phyloP scores from a whole-genome alignment of 2,797 vertebrate species.

The Lutjanus argentimaculatus region DNA sequence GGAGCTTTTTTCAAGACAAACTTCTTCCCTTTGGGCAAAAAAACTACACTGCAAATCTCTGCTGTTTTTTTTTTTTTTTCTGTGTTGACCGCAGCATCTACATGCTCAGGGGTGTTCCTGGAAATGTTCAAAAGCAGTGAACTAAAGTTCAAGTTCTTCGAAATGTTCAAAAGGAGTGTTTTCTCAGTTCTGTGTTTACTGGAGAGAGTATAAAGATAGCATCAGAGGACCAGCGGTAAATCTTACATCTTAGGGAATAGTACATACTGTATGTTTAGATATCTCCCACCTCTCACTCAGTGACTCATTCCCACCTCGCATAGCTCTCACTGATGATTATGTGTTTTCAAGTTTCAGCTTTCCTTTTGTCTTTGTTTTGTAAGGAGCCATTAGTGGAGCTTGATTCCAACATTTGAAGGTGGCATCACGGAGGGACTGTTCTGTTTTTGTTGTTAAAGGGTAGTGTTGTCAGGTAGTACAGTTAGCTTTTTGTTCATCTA shows the following conservation, averaged over 20 bases:
- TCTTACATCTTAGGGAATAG: conserved; percentile 44
- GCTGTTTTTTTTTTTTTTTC: conserved; percentile 8
- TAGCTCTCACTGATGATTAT: conserved; percentile 20
- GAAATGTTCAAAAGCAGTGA: conserved; percentile 43
- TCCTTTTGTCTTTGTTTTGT: conserved; percentile 37
- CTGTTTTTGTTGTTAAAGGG: conserved; percentile 19
- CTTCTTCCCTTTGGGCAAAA: conserved; percentile 29
- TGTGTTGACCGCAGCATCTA: conserved; percentile 27
- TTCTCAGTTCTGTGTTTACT: conserved; percentile 36
- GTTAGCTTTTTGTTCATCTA: conserved; percentile 7
- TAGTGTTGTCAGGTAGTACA: conserved; percentile 3
- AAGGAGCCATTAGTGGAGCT: conserved; percentile 23
- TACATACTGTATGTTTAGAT: conserved; percentile 43
- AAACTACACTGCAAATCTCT: conserved; percentile 28
- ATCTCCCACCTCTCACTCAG: conserved; percentile 50
- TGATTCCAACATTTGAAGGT: conserved; percentile 59
- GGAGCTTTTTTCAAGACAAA: conserved; percentile 46
- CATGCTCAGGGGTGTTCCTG: conserved; percentile 52
- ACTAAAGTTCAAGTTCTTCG: conserved; percentile 33
- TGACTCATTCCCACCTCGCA: conserved; percentile 40
- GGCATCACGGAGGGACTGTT: conserved; percentile 26
- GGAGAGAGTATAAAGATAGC: conserved; percentile 22
- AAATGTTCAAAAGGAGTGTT: conserved; percentile 37
- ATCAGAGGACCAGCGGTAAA: conserved; percentile 25
- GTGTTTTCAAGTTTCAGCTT: conserved; percentile 49